Conservation (phyloP, 2,888 invertebrate genomes). For the Euclidia mi region DNA sequence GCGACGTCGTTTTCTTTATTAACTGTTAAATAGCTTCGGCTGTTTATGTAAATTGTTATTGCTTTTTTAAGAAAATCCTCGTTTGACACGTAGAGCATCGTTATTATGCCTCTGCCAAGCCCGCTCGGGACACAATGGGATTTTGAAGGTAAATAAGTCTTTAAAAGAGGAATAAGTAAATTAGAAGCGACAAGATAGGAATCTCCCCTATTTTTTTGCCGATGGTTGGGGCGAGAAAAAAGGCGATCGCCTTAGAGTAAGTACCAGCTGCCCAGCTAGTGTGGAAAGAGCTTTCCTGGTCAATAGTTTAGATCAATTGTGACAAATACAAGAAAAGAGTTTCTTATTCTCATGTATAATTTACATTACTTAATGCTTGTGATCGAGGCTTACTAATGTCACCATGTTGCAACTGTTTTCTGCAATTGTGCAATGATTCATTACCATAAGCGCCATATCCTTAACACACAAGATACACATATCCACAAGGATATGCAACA, state of each 20-base stretch:
- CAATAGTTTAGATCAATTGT: no score
- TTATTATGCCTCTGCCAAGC: constrained; percentile 80
- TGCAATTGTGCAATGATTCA: no score
- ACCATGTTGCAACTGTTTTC: no score
- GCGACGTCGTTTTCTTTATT: constrained; percentile 88
- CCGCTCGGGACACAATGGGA: constrained; percentile 88
- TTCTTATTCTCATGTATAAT: no score
- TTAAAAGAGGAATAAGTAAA: constrained; percentile 94
- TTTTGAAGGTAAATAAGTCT: constrained; percentile 93
- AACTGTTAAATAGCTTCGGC: constrained; percentile 89
- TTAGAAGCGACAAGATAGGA: constrained; percentile 94
- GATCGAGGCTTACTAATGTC: no score
- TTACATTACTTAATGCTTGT: no score
- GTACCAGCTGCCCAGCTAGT: constrained; percentile 63
- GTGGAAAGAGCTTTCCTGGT: constrained; percentile 58
- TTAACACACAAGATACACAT: no score
- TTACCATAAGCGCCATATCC: no score
- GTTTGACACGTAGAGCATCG: constrained; percentile 86
- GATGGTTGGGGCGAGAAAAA: constrained; percentile 85
- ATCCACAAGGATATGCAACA: no score
- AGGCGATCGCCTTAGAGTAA: constrained; percentile 85
- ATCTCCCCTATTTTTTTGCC: constrained; percentile 92
- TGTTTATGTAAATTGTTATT: constrained; percentile 90
- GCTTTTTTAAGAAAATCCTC: constrained; percentile 88
- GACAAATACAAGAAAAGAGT: no score